A percentile compares a stretch with the other conserved stretches of the same genome.
phyloP scores from a whole-genome alignment of 2,888 invertebrate genomes.

The Petrophora chlorosata region DNA sequence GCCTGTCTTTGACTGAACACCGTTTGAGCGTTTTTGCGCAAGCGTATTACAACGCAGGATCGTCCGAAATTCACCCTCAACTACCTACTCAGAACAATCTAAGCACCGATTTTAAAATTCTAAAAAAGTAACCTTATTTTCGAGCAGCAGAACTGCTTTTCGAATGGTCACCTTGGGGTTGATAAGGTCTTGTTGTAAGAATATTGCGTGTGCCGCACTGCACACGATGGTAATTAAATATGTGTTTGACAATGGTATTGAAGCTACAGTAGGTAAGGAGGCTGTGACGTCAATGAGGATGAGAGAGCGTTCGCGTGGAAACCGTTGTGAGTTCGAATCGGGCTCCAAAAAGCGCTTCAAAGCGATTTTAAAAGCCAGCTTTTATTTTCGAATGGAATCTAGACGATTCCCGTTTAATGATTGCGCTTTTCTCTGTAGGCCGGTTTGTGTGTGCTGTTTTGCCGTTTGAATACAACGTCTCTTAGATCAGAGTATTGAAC shows the following conservation, averaged over 20 bases:
- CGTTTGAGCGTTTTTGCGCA: slow-evolving; percentile 69
- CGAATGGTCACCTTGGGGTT: neutral
- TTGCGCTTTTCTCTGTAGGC: slow-evolving; percentile 2
- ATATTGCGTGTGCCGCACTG: slow-evolving; percentile 81
- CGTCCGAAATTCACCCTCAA: slow-evolving; percentile 72
- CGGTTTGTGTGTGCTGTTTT: neutral
- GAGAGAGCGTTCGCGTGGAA: slow-evolving; percentile 54
- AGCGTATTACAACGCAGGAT: slow-evolving; percentile 72
- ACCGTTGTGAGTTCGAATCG: slow-evolving; percentile 42
- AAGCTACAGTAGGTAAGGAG: slow-evolving; percentile 51
- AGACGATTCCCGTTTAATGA: slow-evolving; percentile 2
- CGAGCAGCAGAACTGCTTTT: neutral
- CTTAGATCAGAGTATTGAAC: neutral
- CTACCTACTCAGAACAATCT: slow-evolving; percentile 40
- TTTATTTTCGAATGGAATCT: slow-evolving; percentile 14
- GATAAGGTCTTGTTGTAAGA: slow-evolving; percentile 26
- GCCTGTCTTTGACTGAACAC: slow-evolving; percentile 72
- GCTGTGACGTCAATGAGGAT: slow-evolving; percentile 78
- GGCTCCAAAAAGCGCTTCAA: slow-evolving; percentile 37
- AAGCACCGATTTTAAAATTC: slow-evolving; percentile 34
- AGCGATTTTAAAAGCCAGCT: slow-evolving; percentile 24
- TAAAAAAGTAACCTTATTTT: slow-evolving; percentile 34
- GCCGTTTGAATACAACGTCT: neutral
- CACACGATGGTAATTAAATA: slow-evolving; percentile 82
- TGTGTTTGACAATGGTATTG: slow-evolving; percentile 79